phyloP scores from a whole-genome alignment of 2,888 invertebrate genomes.

The Cheilosia grossa region DNA sequence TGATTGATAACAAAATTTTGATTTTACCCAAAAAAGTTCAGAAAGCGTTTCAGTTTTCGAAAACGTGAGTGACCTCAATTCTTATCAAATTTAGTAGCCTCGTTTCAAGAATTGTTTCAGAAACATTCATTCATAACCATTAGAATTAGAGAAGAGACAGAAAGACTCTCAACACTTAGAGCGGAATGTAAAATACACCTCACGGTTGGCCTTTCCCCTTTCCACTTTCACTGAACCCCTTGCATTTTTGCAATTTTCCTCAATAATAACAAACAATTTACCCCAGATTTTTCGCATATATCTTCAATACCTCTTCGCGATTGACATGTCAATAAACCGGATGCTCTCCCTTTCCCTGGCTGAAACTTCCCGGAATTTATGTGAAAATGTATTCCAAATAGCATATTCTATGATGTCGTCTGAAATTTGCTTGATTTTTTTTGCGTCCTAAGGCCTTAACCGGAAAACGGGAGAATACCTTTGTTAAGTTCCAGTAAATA shows the following conservation, averaged over 20 bases:
- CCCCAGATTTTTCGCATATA: conserved; percentile 58
- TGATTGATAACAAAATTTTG: no score
- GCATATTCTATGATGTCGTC: conserved; percentile 40
- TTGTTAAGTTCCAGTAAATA: conserved; percentile 63
- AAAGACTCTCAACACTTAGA: no score
- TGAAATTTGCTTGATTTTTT: conserved; percentile 28
- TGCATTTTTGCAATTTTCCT: background rate
- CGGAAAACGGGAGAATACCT: conserved; percentile 59
- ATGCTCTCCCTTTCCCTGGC: conserved; percentile 30
- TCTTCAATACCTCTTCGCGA: conserved; percentile 54
- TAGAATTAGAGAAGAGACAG: no score
- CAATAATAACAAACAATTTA: background rate
- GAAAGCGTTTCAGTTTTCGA: no score
- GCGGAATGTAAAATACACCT: no score
- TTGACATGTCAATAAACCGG: conserved; percentile 72
- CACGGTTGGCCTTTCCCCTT: background rate
- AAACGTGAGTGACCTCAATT: no score
- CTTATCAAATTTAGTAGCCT: no score
- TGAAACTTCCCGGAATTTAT: conserved; percentile 39
- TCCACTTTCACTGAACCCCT: background rate
- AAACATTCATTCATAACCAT: no score
- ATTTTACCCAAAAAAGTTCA: no score
- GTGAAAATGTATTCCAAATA: conserved; percentile 62
- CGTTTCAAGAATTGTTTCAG: no score
- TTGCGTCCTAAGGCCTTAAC: conserved; percentile 10